Evolutionary conservation across 2,888 invertebrate species (phyloP).

Genomic region (Strigamia maritima): DNA sequence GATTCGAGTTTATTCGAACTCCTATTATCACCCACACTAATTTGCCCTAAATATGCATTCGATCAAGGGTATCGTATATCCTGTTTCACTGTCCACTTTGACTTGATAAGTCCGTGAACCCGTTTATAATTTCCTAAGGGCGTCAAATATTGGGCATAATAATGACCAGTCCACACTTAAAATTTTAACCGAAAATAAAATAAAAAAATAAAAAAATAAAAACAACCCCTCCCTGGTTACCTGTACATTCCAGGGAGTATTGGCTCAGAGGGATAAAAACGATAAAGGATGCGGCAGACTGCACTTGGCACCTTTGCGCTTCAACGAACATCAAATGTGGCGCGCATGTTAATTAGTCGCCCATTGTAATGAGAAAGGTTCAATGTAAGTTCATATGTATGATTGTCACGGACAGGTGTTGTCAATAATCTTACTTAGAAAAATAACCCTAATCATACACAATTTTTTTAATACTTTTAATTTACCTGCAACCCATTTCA

Average conservation of each 20-base stretch:
- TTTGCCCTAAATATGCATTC: background rate
- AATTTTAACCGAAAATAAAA: background rate
- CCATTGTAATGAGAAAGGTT: constrained; percentile 4
- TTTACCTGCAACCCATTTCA: background rate
- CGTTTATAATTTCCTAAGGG: constrained; percentile 1
- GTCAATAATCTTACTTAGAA: background rate
- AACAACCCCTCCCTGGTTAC: constrained; percentile 16
- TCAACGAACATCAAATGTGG: constrained; percentile 17
- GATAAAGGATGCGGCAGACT: constrained; percentile 12
- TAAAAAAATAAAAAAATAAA: background rate
- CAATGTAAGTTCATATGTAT: no score
- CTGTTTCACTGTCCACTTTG: constrained; percentile 4
- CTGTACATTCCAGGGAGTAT: constrained; percentile 2
- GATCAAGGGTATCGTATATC: background rate
- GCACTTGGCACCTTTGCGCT: constrained; percentile 24
- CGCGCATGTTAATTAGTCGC: constrained; percentile 15
- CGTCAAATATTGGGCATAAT: background rate
- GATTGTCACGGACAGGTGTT: no score
- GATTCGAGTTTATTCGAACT: background rate
- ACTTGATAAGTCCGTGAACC: constrained; percentile 11
- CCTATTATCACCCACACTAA: background rate
- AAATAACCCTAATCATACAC: background rate
- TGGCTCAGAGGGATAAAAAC: constrained; percentile 4
- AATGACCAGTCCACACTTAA: background rate
- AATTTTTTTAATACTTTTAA: background rate